Evolutionary conservation across 2,113 vertebrate genomes (phyloP).

Genomic region (Malaclemys terrapin): DNA sequence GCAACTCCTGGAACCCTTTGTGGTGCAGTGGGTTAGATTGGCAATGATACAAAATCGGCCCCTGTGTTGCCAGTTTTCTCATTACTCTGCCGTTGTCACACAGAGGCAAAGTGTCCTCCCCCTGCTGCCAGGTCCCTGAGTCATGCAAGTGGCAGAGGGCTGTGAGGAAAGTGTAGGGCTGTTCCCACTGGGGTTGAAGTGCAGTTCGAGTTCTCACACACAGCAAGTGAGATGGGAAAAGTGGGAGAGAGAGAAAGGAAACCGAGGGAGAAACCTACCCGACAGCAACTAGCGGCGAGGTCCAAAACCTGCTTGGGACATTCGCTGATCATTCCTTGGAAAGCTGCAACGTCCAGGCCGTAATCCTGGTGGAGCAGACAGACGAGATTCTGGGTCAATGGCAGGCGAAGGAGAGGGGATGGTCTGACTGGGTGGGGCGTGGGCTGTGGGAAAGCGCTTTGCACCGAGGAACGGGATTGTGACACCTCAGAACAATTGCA

Average conservation of each 20-base stretch:
- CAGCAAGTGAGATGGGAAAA: not conserved
- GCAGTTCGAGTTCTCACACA: not conserved
- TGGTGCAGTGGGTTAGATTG: not conserved
- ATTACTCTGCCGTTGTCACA: not conserved
- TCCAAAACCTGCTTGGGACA: conserved; percentile 85
- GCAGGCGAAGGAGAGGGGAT: not conserved
- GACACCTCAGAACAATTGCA: too few relatives aligned
- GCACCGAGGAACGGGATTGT: not conserved
- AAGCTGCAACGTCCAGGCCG: conserved; percentile 84
- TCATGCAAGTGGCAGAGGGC: not conserved
- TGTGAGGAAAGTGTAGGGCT: not conserved
- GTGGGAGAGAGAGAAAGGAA: fast-evolving
- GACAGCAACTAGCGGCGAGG: conserved; percentile 84
- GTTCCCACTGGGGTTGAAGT: not conserved
- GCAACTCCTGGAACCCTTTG: not conserved
- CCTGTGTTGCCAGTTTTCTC: not conserved
- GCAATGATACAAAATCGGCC: not conserved
- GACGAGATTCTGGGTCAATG: not conserved
- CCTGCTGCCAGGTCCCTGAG: not conserved
- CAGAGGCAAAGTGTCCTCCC: not conserved
- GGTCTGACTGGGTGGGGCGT: not conserved
- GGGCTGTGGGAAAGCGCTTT: not conserved
- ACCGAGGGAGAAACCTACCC: conserved; percentile 72
- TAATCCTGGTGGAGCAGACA: conserved; percentile 80
- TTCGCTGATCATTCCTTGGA: conserved; percentile 80